A percentile compares a stretch with the other conserved stretches of the same genome.
Evolutionary conservation across 2,797 vertebrate genomes (phyloP).

Genomic region (Margarornis squamiger): DNA sequence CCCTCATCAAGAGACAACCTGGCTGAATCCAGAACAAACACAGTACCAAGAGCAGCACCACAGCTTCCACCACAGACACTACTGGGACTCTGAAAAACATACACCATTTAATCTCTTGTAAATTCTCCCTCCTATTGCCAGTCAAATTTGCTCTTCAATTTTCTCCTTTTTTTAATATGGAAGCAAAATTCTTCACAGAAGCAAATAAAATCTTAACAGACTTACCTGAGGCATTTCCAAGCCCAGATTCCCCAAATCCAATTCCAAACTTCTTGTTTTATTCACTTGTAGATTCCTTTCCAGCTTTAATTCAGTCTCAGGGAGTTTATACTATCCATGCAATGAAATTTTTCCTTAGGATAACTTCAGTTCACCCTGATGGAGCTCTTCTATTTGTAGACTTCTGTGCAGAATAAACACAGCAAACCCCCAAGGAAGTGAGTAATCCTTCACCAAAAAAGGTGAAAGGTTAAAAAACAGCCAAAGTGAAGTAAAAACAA

Average conservation of each 20-base stretch:
- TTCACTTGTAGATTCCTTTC: slow-evolving; percentile 82
- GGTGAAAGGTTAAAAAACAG: not conserved
- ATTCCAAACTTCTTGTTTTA: slow-evolving; percentile 85
- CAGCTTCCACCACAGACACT: not conserved
- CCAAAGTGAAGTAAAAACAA: not conserved
- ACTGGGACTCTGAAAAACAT: not conserved
- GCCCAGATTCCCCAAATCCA: slow-evolving; percentile 85
- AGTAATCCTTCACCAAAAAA: slow-evolving; percentile 18
- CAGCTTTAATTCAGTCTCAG: slow-evolving; percentile 78
- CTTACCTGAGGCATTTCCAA: slow-evolving; percentile 99
- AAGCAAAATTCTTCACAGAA: not conserved
- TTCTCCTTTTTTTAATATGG: not conserved
- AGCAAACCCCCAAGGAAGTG: slow-evolving; percentile 29
- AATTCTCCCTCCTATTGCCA: not conserved
- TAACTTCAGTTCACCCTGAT: slow-evolving; percentile 68
- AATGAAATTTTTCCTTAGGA: slow-evolving; percentile 67
- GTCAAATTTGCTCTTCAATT: not conserved
- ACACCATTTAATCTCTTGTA: not conserved
- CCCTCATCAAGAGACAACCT: not conserved
- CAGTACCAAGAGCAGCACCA: not conserved
- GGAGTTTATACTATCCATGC: slow-evolving; percentile 70
- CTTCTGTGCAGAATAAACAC: slow-evolving; percentile 68
- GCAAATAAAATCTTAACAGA: not conserved
- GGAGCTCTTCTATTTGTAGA: slow-evolving; percentile 58
- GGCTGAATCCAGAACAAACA: not conserved